Evolutionary conservation across 2,888 invertebrate genomes (phyloP), one percentile per base, ranked within the genome.

Genomic region (Melitaea athalia): DNA sequence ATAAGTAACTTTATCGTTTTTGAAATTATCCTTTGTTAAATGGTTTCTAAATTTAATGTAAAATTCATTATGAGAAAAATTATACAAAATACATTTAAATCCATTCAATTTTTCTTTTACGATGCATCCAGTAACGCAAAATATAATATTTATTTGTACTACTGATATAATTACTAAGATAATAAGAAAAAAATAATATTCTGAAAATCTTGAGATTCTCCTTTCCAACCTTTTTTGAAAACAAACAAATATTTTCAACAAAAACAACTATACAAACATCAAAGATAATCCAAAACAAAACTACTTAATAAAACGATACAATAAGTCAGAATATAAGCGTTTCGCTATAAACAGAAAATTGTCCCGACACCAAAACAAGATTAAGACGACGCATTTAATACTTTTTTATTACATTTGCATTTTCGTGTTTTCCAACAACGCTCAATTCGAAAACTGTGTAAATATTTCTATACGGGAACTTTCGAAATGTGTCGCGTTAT

Each of bases 291-390:
- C 60, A 45, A 69, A 82, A 81, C 79, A 84, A 84, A 85, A 82
- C 83, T 82, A 85, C 85, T 88, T 86, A 85, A 84, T 79, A 78
- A 85, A 88, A 87, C 85, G 82, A 86, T 85, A 88, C 91, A 90
- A 90, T 91, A 90, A 91, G 90, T 89, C 84, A 81, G 75, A 76
- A 74, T n/a, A 71, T 74, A 78, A 79, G 78, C 75, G 76, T 67
- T 75, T 69, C 66, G 63, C 81, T 77, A 82, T 86, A 84, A 85
- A 86, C 78, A 70, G 75, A 80, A 79, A 84, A 85, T 85, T 81
- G 84, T 81, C 80, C 72, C 67, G 67, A 77, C 70, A 67, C 64
- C 79, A 77, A 83, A 84, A 85, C 82, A 83, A 83, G 78, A 81
- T 81, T 79, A 82, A 76, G 77, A 69, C 72, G 75, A 77, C 78